These are phyloP conservation scores for Stenolophus ochropezus DNA, from an alignment of 2,888 invertebrate genomes.

Conservation along the genomic window DNA sequence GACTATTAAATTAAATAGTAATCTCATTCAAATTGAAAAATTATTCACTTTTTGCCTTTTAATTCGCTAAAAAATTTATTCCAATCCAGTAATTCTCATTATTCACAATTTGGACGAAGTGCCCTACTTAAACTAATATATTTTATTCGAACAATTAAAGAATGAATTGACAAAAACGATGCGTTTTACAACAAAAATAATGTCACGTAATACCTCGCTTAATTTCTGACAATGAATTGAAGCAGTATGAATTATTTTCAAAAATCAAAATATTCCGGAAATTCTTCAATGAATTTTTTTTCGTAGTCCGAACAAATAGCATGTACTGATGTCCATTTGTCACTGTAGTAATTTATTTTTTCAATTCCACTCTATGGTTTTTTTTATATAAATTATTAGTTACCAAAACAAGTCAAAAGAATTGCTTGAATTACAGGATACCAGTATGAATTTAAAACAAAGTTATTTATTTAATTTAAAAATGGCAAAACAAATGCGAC, in stretches of 20 bases:
- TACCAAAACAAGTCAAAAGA: too few relatives aligned
- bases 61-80: conserved; percentile 5
- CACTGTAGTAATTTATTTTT: conserved; percentile 7
- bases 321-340: neutral
- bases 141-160: neutral
- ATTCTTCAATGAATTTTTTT: neutral
- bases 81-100: conserved; percentile 39
- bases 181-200: conserved; percentile 28
- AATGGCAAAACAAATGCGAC: too few relatives aligned
- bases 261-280: conserved; percentile 8
- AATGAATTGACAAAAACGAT: neutral
- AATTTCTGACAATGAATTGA: neutral
- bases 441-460: too few relatives aligned
- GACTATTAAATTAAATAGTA: conserved; percentile 14
- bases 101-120: conserved; percentile 12
- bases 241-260: neutral
- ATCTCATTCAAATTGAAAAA: conserved; percentile 7
- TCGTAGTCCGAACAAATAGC: neutral
- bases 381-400: too few relatives aligned
- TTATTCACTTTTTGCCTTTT: conserved; percentile 4
- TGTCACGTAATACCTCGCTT: conserved; percentile 18
- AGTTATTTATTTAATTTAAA: too few relatives aligned
- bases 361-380: neutral
- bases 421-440: too few relatives aligned
- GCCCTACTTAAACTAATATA: conserved; percentile 13